Evolutionary conservation across 2,888 invertebrate genomes (phyloP).

Genomic region (Noctua fimbriata): DNA sequence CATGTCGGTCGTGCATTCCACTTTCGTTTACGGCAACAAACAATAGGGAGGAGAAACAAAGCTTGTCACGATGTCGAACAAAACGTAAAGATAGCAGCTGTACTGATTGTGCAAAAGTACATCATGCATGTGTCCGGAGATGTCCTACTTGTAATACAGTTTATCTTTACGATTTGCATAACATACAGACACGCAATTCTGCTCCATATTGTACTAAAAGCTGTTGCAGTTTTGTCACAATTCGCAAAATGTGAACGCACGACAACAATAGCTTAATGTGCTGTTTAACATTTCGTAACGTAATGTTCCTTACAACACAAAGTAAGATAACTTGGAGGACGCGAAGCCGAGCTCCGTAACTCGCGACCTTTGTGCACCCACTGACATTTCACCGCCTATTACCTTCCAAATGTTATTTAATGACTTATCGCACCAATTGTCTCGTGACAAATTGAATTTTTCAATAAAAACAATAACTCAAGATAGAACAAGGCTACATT

Average conservation of each 20-base stretch:
- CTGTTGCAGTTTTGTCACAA: conserved; percentile 55
- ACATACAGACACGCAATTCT: conserved; percentile 41
- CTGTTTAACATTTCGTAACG: conserved; percentile 68
- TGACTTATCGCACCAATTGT: conserved; percentile 61
- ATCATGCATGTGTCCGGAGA: conserved; percentile 46
- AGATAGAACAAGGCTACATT: conserved; percentile 61
- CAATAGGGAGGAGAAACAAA: conserved; percentile 54
- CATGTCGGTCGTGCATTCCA: conserved; percentile 56
- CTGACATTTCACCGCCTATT: conserved; percentile 71
- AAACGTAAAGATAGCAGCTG: conserved; percentile 47
- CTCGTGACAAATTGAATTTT: conserved; percentile 62
- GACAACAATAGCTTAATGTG: conserved; percentile 67
- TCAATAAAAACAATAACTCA: conserved; percentile 62
- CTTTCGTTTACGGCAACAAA: conserved; percentile 54
- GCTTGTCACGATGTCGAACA: conserved; percentile 53
- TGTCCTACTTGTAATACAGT: conserved; percentile 36
- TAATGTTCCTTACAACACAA: conserved; percentile 64
- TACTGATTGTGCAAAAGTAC: conserved; percentile 53
- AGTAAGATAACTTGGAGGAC: conserved; percentile 69
- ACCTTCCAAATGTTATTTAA: conserved; percentile 64
- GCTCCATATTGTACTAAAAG: conserved; percentile 48
- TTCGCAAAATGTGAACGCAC: conserved; percentile 63
- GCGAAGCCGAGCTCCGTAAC: conserved; percentile 54
- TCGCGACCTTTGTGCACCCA: conserved; percentile 68
- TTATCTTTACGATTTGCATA: conserved; percentile 60